Base-by-base conservation (phyloP, 1,140 invertebrate species). In the Diachasma alloeum region DNA sequence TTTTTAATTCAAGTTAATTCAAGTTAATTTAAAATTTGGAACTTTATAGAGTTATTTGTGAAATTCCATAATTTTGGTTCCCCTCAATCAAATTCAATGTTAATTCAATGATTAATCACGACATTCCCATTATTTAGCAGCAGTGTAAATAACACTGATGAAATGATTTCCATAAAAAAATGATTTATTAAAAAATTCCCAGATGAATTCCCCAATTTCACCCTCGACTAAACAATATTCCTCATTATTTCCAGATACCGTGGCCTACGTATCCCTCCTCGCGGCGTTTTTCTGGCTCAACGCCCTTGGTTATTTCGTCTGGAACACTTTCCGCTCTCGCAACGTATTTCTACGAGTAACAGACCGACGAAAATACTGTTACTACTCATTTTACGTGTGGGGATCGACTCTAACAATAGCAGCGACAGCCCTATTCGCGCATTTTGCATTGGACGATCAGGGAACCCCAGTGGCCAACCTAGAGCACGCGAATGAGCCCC, bases 211-310 rank as follows among this genome's bases (percentile, higher is more conserved):
- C n/a, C n/a, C n/a, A n/a, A n/a, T n/a, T n/a, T n/a, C n/a, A n/a
- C n/a, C n/a, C n/a, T n/a, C n/a, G n/a, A n/a, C n/a, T n/a, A n/a
- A n/a, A n/a, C n/a, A n/a, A n/a, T n/a, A n/a, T 75, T 70, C 31
- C 44, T n/a, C 22, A 56, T 8, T 5, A 53, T 76, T 92, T 93
- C 80, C 89, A 94, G 95, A 96, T 90, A 92, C 92, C 0, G 91
- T 95, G 70, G 89, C 94, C 71, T 95, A 94, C 80, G 90, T 94
- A 22, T 94, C 93, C 79, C 86, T 95, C 56, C 82, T 96, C 46
- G 94, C 92, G 13, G 93, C 94, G 36, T 96, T 96, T 87, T 95
- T 96, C 81, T 96, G 95, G 95, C 87, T 96, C 0, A 96, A 94
- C 81, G 94, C 94, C 81, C 91, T 95, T 71, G 95, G 94, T 53